phyloP scores from a whole-genome alignment of 2,113 vertebrate species.

The Amphilophus citrinellus region DNA sequence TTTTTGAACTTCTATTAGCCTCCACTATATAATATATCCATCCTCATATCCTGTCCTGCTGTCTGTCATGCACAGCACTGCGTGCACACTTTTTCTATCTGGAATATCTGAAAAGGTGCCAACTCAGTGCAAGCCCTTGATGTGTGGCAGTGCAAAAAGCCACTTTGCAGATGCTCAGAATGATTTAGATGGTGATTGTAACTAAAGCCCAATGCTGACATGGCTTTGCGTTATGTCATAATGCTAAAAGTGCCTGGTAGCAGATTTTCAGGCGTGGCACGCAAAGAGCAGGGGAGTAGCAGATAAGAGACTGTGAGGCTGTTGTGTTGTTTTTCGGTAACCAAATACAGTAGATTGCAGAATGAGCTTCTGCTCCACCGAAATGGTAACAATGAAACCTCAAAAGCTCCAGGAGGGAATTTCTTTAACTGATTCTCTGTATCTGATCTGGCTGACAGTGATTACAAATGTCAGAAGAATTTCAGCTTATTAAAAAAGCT shows the following conservation, averaged over 20 bases:
- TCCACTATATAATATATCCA: too few species aligned
- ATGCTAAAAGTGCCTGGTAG: conserved; percentile 28
- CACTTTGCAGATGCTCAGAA: conserved; percentile 28
- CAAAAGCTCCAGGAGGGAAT: neutral
- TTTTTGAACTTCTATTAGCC: neutral
- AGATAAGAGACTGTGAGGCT: conserved; percentile 32
- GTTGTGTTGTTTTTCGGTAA: conserved; percentile 11
- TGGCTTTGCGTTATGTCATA: conserved; percentile 29
- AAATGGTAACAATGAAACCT: neutral
- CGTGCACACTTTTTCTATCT: conserved; percentile 38
- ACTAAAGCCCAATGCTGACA: conserved; percentile 49
- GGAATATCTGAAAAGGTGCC: conserved; percentile 56
- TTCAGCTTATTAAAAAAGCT: neutral
- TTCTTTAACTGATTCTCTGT: neutral
- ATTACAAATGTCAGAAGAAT: neutral
- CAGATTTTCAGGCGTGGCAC: conserved; percentile 29
- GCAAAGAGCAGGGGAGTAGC: conserved; percentile 1
- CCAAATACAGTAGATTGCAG: conserved; percentile 6
- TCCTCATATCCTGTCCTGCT: conserved; percentile 22
- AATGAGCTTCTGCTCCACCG: neutral
- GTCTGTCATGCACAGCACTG: conserved; percentile 20
- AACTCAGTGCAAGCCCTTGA: conserved; percentile 34
- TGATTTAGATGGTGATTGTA: conserved; percentile 56
- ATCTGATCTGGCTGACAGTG: conserved; percentile 2
- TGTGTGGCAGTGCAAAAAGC: conserved; percentile 36